Evolutionary conservation across 2,113 vertebrate genomes (phyloP), one percentile per base, ranked within the genome.

Genomic region (Laterallus jamaicensis): DNA sequence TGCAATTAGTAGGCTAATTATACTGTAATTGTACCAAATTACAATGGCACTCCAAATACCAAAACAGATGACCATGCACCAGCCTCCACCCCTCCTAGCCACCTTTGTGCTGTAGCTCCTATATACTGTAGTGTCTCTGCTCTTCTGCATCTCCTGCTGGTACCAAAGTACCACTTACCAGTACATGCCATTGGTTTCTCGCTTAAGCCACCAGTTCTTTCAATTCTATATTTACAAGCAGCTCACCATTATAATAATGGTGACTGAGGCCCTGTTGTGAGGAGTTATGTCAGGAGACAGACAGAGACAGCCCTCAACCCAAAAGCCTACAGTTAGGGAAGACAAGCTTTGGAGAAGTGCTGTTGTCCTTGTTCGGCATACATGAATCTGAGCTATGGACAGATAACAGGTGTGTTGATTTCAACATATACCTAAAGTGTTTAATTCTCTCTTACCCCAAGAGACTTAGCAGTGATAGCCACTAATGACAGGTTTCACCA

Each of bases 1-100:
- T 68, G 54, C 55, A 95, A 54, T 93, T 88, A 95, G 90, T 88
- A 22, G 71, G 37, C 40, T 88, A 94, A 94, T 97, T 92, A 88
- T 83, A 24, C 56, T 96, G 56, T 82, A 60, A 94, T 70, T 96
- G 66, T 92, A 92, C 52, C 52, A 54, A 54, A 54, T 54, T 54
- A 54, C 52, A 54, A 54, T 28, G 52, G 52, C 26, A 28, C 28
- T 83, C 20, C 93, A 78, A 96, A 89, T 84, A 39, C 52, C 83
- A 82, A 83, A 96, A 91, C 64, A 95, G 73, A 95, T 95, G 82
- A 95, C 82, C 55, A 3, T 59, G 59, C 84, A 70, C 81, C 55
- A 76, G 63, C 31, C 35, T 59, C 31, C 89, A 50, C 10, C 39
- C 58, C 74, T 85, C 44, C 14, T 55, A 58, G 35, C 88, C 69